Evolutionary conservation across 2,797 vertebrate species (phyloP).

Genomic region (Fratercula arctica): DNA sequence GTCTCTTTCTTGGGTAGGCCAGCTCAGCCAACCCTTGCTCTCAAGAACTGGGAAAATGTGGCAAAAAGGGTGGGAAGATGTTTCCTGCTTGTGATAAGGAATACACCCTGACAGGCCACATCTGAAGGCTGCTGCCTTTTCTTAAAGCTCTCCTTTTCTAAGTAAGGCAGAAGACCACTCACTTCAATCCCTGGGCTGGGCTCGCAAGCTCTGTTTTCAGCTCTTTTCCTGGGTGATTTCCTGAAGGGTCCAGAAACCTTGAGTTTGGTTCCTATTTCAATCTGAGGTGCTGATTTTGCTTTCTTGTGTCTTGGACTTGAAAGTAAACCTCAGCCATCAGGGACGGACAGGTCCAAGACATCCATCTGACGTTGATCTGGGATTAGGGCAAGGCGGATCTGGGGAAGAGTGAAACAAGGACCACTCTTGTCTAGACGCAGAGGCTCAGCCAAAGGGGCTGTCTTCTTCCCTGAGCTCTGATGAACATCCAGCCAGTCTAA

Average conservation of each 20-base stretch:
- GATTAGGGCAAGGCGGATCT: not conserved
- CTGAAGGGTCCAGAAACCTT: not conserved
- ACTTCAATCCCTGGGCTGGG: not conserved
- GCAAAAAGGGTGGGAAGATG: not conserved
- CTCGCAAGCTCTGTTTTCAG: not conserved
- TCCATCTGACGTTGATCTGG: not conserved
- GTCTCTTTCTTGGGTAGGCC: not conserved
- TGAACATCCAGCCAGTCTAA: not conserved
- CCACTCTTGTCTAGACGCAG: not conserved
- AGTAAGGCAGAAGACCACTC: not conserved
- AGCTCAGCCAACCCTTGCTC: not conserved
- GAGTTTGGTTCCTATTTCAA: not conserved
- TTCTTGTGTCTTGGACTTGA: not conserved
- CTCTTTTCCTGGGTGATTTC: not conserved
- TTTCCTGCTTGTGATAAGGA: not conserved
- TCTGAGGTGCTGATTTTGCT: not conserved
- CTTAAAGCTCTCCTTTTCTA: not conserved
- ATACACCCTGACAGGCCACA: not conserved
- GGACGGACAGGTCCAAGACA: not conserved
- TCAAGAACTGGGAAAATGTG: not conserved
- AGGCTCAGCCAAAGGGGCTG: not conserved
- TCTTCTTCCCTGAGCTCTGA: not conserved
- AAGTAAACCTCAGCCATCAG: not conserved
- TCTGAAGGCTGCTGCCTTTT: not conserved
- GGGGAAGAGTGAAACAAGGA: not conserved